Evolutionary conservation across 1,140 invertebrate species (phyloP).

Genomic region (Laupala kohalensis): DNA sequence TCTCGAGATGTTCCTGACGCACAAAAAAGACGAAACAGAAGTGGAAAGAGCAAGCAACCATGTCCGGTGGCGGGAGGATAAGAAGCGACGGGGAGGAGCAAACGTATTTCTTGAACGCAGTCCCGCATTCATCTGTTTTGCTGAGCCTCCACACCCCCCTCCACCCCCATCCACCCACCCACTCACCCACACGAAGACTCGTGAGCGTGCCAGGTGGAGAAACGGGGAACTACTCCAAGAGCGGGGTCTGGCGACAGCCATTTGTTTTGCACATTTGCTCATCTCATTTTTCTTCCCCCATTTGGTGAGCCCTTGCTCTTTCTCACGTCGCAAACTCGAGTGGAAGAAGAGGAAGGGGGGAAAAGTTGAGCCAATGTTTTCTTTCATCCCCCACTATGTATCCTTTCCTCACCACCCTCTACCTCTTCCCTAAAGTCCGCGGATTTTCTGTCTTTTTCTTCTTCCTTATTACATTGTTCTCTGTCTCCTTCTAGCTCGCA

Average conservation of each 20-base stretch:
- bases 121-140: background rate
- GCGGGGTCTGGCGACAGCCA: background rate
- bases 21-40: background rate
- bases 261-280: slow-evolving; percentile 11
- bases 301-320: slow-evolving; percentile 7
- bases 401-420: background rate
- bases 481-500: background rate
- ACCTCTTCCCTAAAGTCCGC: background rate
- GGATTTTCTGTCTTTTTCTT: background rate
- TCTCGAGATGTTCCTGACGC: background rate
- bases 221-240: too few species aligned
- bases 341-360: slow-evolving; percentile 8
- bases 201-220: too few species aligned
- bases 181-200: too few species aligned
- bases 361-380: slow-evolving; percentile 10
- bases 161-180: too few species aligned
- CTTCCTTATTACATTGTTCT: background rate
- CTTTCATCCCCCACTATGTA: background rate
- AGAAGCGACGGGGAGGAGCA: background rate
- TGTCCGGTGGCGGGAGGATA: too few species aligned
- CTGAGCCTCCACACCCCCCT: background rate
- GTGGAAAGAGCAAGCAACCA: background rate
- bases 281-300: slow-evolving; percentile 11
- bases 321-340: slow-evolving; percentile 11
- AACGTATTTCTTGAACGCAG: background rate